phyloP scores from a whole-genome alignment of 2,888 invertebrate genomes.

The Heliconius ethilla region DNA sequence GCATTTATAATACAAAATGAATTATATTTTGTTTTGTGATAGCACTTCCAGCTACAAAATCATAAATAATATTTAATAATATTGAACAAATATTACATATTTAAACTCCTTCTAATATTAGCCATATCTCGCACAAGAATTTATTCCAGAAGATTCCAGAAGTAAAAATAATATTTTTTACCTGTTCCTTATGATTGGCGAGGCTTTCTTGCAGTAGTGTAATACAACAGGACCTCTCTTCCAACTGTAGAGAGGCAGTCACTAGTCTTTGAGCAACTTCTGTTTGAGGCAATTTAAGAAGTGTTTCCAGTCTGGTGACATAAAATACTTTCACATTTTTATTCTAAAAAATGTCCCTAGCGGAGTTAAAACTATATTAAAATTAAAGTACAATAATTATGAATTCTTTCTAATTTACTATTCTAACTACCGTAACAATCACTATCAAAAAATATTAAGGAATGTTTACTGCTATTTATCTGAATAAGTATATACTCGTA shows the following conservation, averaged over 20 bases:
- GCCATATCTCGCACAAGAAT: not conserved
- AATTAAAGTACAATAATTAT: not conserved
- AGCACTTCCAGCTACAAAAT: too few relatives aligned
- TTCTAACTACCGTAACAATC: too few relatives aligned
- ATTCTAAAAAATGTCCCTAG: not conserved
- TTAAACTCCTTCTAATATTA: not conserved
- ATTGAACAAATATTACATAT: too few relatives aligned
- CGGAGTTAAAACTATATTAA: not conserved
- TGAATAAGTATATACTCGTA: too few relatives aligned
- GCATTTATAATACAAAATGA: too few relatives aligned
- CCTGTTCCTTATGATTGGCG: conserved; percentile 80
- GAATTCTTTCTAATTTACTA: too few relatives aligned
- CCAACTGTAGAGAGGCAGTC: conserved; percentile 82
- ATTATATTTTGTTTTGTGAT: too few relatives aligned
- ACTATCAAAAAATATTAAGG: too few relatives aligned
- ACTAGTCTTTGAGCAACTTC: conserved; percentile 84
- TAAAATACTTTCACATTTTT: not conserved
- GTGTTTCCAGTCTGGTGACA: conserved; percentile 74
- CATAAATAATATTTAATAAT: too few relatives aligned
- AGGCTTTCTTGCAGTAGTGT: conserved; percentile 83
- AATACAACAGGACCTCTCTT: conserved; percentile 83
- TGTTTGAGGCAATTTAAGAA: conserved; percentile 80
- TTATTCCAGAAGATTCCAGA: not conserved
- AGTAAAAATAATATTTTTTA: conserved; percentile 44
- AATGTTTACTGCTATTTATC: too few relatives aligned